Evolutionary conservation across 1,140 invertebrate species (phyloP).

Genomic region (Aphelinus certus): DNA sequence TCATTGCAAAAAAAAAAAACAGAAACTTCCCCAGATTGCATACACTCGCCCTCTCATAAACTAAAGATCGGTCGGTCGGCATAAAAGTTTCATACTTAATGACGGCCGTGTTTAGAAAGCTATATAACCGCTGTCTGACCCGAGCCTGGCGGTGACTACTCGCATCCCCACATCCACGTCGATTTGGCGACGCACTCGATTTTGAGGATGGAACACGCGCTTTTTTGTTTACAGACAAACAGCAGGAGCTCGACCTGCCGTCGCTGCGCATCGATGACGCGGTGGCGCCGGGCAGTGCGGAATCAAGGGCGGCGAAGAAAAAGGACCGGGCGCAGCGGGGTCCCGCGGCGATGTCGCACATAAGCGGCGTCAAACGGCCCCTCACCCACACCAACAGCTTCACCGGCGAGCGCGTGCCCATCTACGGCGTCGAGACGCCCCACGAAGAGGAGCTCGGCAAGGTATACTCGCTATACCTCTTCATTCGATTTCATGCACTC

Average conservation of each 20-base stretch:
- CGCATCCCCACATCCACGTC: no score
- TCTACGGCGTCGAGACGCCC: slow-evolving; percentile 90
- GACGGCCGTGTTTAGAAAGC: no score
- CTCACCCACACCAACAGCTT: slow-evolving; percentile 91
- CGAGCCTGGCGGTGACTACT: no score
- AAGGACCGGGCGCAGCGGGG: slow-evolving; percentile 72
- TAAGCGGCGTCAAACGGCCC: slow-evolving; percentile 88
- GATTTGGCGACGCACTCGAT: background rate
- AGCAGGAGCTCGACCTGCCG: slow-evolving; percentile 94
- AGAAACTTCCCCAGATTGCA: no score
- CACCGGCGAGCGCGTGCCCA: slow-evolving; percentile 87
- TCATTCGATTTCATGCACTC: no score
- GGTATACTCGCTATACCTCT: slow-evolving; percentile 59
- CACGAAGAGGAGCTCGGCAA: slow-evolving; percentile 89
- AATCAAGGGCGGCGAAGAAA: slow-evolving; percentile 65
- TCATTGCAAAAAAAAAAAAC: no score
- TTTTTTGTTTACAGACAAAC: slow-evolving; percentile 79
- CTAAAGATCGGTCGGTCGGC: no score
- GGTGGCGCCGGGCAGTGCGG: slow-evolving; percentile 64
- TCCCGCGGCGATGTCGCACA: slow-evolving; percentile 85
- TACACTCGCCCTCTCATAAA: no score
- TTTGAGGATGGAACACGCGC: background rate
- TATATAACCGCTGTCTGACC: no score
- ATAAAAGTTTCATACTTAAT: no score
- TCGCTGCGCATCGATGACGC: slow-evolving; percentile 83